Evolutionary conservation across 2,113 vertebrate genomes (phyloP), one percentile per base, ranked within the genome.

Genomic region (Rhadina sibilatrix): DNA sequence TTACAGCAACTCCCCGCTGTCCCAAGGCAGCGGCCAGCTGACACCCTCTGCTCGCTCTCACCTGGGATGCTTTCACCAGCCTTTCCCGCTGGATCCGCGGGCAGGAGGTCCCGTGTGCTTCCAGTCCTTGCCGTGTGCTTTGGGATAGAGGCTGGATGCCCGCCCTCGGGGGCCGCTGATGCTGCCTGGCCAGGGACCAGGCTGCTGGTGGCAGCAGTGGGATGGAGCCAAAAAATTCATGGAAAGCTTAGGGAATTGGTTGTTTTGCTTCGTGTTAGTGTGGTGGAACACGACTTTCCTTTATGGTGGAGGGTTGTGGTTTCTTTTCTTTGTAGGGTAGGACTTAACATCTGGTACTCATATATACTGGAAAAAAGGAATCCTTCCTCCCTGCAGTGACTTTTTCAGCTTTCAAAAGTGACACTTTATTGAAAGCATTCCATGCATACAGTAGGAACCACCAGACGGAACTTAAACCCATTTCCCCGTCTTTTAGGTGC

Each of bases 381-480:
- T 61, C 16, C 30, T 93, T 44, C 64, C 33, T 89, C 33, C 40
- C 6, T 23, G 25, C 33, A 8, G 35, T 59, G 74, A 23, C 52
- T 81, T 35, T 40, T 72, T n/a, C 22, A 38, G 12, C 24, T 63
- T 76, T 63, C 37, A 25, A 10, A 76, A 52, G 40, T 4, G 19
- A 28, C 23, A 4, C 60, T 11, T 7, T 37, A 38, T 21, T 5
- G 33, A 15, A 33, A 38, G 31, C 28, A 10, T 52, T 77, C 28
- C 25, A 38, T 3, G 23, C 11, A 5, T 21, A 0, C 19, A 4
- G 25, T 5, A 22, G 56, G 50, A 35, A n/a, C 22, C 23, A 3
- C 17, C 4, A 35, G 38, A 4, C 57, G 24, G 60, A 33, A 14
- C 25, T 25, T 4, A 2, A 14, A 21, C 37, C 22, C 52, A 15